Evolutionary conservation across 2,888 invertebrate genomes (phyloP), one percentile per base, ranked within the genome.

Genomic region (Philaethria dido): DNA sequence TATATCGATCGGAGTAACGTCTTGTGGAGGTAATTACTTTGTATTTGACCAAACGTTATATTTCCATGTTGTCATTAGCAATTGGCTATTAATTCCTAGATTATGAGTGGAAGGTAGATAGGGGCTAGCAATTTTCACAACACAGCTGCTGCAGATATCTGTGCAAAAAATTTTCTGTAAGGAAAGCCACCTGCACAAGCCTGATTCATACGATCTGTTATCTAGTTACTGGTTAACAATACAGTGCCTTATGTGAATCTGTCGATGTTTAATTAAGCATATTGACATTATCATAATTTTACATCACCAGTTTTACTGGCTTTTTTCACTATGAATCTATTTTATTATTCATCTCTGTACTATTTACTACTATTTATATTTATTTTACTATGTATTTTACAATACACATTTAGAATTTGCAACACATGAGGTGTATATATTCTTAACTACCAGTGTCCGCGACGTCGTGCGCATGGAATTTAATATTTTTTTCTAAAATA

Each of bases 11-110:
- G 74, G 78, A 81, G 83, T 86, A 57, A 57, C 57, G 86, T 85
- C 89, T 87, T 85, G 82, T 85, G 79, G 76, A 79, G 73, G 80
- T 87, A 88, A 87, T 87, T 87, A 82, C 83, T 72, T 72, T 74
- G 72, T 74, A 78, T 86, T 85, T 86, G 86, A 82, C 87, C 89
- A 86, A 89, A 90, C 85, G 80, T 75, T 80, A 78, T 77, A 90
- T 91, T 89, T 85, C 84, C 88, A 89, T 89, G 89, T 87, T 87
- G 87, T 89, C 90, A 89, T 92, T 91, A 91, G 87, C 86, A 80
- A 86, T 86, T 74, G 82, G 74, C 87, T 90, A 92, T 91, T 92
- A 89, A 91, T 92, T 85, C 85, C 84, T 87, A 88, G 89, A 88
- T 91, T 91, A 91, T 88, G 85, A 86, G 79, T 84, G 69, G 80